A percentile compares a stretch with the other conserved stretches of the same genome.
phyloP scores from a whole-genome alignment of 2,888 invertebrate genomes.

The Eristalis intricaria region DNA sequence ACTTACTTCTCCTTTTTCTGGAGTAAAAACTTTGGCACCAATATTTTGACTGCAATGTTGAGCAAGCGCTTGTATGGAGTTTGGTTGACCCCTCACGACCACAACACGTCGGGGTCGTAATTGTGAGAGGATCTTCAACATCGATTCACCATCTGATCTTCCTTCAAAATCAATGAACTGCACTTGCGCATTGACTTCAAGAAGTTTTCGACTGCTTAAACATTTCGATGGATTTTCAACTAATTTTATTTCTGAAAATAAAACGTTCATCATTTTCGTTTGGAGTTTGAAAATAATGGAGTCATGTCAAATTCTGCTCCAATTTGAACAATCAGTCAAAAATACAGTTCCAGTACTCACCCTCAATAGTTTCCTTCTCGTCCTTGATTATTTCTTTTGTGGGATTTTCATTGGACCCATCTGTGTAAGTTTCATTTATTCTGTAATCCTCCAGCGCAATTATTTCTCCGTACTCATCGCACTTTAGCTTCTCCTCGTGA shows the following conservation, averaged over 20 bases:
- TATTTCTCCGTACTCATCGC: slow-evolving; percentile 98
- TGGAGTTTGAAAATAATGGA: no score
- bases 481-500: slow-evolving; percentile 93
- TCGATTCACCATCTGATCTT: slow-evolving; percentile 91
- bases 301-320: neutral
- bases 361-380: slow-evolving; percentile 73
- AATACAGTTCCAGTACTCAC: neutral
- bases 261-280: neutral
- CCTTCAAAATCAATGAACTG: slow-evolving; percentile 99
- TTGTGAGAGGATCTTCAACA: slow-evolving; percentile 90
- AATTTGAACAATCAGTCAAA: no score
- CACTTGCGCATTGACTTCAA: slow-evolving; percentile 92
- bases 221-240: slow-evolving; percentile 96
- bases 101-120: slow-evolving; percentile 92
- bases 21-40: slow-evolving; percentile 91
- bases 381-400: slow-evolving; percentile 77
- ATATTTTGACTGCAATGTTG: slow-evolving; percentile 86
- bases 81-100: slow-evolving; percentile 87
- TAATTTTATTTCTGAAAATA: slow-evolving; percentile 79
- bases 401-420: slow-evolving; percentile 74
- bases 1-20: slow-evolving; percentile 87
- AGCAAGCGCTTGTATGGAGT: slow-evolving; percentile 87
- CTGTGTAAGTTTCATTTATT: slow-evolving; percentile 86
- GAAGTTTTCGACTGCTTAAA: slow-evolving; percentile 86
- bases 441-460: slow-evolving; percentile 96